Evolutionary conservation across 2,113 vertebrate genomes (phyloP).

Genomic region (Colaptes auratus): DNA sequence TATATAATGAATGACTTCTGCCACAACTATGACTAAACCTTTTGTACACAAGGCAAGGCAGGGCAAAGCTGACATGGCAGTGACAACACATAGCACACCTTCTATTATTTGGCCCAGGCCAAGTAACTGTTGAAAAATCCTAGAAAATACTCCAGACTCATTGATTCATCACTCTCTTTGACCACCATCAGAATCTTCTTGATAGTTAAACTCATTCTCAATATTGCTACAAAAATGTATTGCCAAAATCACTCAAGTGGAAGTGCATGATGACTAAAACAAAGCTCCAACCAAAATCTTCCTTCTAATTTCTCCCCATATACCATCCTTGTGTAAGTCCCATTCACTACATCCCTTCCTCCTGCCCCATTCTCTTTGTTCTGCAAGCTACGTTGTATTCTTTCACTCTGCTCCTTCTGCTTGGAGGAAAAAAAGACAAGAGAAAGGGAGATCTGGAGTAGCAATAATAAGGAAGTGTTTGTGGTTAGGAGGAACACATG

Average conservation of each 20-base stretch:
- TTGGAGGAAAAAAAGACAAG: not conserved
- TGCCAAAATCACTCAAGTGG: not conserved
- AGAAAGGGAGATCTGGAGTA: not conserved
- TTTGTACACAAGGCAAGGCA: not conserved
- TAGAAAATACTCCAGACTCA: not conserved
- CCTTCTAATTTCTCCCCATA: not conserved
- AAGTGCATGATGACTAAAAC: not conserved
- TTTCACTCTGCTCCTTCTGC: not conserved
- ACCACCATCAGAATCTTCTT: not conserved
- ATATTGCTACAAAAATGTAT: not conserved
- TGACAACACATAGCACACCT: not conserved
- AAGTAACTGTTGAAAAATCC: not conserved
- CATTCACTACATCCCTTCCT: not conserved
- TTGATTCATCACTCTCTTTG: not conserved
- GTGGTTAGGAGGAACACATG: not conserved
- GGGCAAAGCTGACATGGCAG: not conserved
- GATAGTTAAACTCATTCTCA: not conserved
- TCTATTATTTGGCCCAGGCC: not conserved
- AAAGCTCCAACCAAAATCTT: not conserved
- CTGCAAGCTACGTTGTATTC: not conserved
- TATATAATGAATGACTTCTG: not conserved
- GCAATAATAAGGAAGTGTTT: not conserved
- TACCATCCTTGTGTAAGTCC: rapidly evolving
- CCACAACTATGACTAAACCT: not conserved
- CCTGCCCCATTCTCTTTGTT: not conserved